Conservation (phyloP, 2,888 invertebrate genomes). For the Sphinx pinastri region DNA sequence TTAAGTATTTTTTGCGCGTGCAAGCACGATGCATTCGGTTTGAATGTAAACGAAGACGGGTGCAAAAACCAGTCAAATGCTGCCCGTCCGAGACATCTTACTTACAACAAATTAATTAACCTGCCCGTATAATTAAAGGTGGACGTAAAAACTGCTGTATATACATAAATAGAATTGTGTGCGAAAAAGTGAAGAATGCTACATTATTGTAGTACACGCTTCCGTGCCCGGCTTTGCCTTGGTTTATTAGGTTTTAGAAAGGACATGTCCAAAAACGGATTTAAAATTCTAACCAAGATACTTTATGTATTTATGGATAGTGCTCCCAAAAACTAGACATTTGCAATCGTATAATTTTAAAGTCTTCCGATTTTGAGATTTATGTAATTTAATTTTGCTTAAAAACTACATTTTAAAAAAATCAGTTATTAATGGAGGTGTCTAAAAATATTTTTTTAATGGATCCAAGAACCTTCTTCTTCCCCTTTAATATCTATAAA, state of each 20-base stretch:
- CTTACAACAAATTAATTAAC: conserved; percentile 28
- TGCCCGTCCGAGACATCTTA: conserved; percentile 12
- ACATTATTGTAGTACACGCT: not conserved
- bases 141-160: conserved; percentile 1
- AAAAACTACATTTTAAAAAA: too few species aligned
- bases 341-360: too few species aligned
- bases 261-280: too few species aligned
- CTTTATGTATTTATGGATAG: too few species aligned
- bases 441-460: too few species aligned
- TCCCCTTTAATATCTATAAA: too few species aligned
- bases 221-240: not conserved
- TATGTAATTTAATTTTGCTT: too few species aligned
- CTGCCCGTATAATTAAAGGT: conserved; percentile 25
- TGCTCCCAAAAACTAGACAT: too few species aligned
- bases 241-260: not conserved
- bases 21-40: conserved; percentile 11
- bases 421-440: too few species aligned
- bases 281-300: too few species aligned
- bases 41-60: conserved; percentile 20
- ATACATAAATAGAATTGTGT: conserved; percentile 22
- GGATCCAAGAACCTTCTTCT: too few species aligned
- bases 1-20: not conserved
- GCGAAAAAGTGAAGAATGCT: not conserved
- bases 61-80: conserved; percentile 24
- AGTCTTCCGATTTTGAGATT: too few species aligned